Evolutionary conservation across 2,888 invertebrate genomes (phyloP), one percentile per base, ranked within the genome.

Genomic region (Stegophylla sp.): DNA sequence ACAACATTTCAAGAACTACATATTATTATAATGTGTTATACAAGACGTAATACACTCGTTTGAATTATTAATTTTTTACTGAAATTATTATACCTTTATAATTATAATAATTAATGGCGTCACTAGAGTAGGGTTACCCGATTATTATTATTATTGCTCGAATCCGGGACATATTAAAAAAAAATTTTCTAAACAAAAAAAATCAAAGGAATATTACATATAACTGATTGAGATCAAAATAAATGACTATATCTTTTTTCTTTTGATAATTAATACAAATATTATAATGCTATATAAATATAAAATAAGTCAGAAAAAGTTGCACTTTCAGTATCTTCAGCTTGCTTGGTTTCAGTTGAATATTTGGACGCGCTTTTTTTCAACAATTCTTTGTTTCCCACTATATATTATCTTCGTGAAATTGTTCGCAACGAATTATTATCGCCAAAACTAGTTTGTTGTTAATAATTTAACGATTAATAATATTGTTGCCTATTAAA

Each of bases 131-230:
- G 56, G 56, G 56, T 56, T 56, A 12, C 15, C 56, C 23, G 56
- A 56, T 56, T 23, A 56, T 56, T 56, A 56, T 56, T 56, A 56
- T n/a, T n/a, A n/a, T n/a, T n/a, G n/a, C 56, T 56, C 56, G 26
- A 56, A 56, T 23, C 56, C 26, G 56, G 56, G 26, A 56, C 9
- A 56, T 56, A 23, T 56, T 23, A n/a, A n/a, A n/a, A n/a, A n/a
- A n/a, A n/a, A n/a, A n/a, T n/a, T n/a, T n/a, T n/a, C n/a, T n/a
- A n/a, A n/a, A n/a, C n/a, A n/a, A n/a, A n/a, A n/a, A n/a, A n/a
- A n/a, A n/a, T n/a, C n/a, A n/a, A n/a, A n/a, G n/a, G n/a, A n/a
- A n/a, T n/a, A n/a, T n/a, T n/a, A n/a, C n/a, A n/a, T n/a, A n/a
- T n/a, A n/a, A n/a, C n/a, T n/a, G n/a, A n/a, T n/a, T n/a, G n/a